Evolutionary conservation across 1,140 invertebrate species (phyloP).

Genomic region (Tribolium castaneum): DNA sequence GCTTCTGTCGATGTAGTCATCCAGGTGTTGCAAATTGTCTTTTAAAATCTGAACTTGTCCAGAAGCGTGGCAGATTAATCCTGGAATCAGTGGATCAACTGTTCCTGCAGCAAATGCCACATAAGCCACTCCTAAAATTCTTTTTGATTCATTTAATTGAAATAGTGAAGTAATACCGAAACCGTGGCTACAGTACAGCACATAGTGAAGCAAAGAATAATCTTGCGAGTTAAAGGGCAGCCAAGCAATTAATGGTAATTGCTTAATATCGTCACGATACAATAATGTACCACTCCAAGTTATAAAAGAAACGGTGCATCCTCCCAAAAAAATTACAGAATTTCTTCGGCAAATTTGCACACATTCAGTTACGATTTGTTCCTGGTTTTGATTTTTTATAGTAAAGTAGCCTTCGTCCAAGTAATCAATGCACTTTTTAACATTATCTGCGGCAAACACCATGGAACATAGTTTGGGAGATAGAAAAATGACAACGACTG

Average conservation of each 20-base stretch:
- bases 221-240: constrained; percentile 19
- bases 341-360: constrained; percentile 5
- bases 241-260: constrained; percentile 20
- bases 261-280: too few relatives aligned
- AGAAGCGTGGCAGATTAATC: constrained; percentile 52
- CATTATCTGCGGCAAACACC: neutral
- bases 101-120: constrained; percentile 56
- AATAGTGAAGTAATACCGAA: neutral
- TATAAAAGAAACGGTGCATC: too few relatives aligned
- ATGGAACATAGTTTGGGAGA: constrained; percentile 11
- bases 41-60: constrained; percentile 56
- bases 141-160: neutral
- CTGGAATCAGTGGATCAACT: constrained; percentile 55
- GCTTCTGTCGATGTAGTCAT: constrained; percentile 4
- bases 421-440: neutral
- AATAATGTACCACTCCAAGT: too few relatives aligned
- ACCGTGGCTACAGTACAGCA: neutral
- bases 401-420: neutral
- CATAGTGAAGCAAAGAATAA: neutral
- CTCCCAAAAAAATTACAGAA: neutral
- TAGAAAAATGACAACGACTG: neutral
- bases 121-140: constrained; percentile 47
- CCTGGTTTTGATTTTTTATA: neutral
- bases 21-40: constrained; percentile 48
- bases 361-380: neutral